These are phyloP conservation scores for Dasyprocta punctata DNA, from an alignment of 2,113 vertebrate genomes.

Conservation along the genomic window DNA sequence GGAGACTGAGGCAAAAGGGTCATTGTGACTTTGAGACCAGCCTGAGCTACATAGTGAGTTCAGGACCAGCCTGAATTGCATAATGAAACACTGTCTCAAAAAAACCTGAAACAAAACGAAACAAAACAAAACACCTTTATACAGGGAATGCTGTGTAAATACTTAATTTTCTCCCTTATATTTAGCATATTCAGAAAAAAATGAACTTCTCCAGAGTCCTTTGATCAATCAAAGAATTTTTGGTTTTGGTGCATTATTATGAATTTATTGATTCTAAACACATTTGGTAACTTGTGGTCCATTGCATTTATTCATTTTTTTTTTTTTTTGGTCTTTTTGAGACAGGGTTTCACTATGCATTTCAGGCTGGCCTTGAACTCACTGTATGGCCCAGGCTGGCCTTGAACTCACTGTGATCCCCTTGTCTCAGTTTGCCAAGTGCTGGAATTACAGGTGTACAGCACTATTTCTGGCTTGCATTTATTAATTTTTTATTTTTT, in stretches of 20 bases:
- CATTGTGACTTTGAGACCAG: neutral
- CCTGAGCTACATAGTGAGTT: neutral
- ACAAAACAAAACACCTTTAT: neutral
- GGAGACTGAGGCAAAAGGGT: neutral
- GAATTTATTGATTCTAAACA: constrained; percentile 12
- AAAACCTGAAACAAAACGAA: neutral
- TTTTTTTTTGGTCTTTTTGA: neutral
- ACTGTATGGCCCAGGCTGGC: neutral
- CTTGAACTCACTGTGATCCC: neutral
- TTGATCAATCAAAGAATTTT: constrained; percentile 39
- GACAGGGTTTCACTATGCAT: neutral
- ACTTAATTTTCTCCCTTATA: neutral
- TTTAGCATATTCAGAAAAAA: constrained; percentile 53
- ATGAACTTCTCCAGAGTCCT: neutral
- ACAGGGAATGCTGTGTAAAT: constrained; percentile 31
- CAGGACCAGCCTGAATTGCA: neutral
- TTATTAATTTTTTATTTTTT: neutral
- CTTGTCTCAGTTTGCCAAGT: neutral
- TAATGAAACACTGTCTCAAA: neutral
- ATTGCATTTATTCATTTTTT: neutral
- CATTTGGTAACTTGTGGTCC: constrained; percentile 36
- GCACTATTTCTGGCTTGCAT: too few relatives aligned
- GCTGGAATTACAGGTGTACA: neutral
- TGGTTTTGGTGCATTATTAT: constrained; percentile 30
- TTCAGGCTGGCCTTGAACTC: neutral